A percentile compares a stretch with the other conserved stretches of the same genome.
These are phyloP conservation scores for Brachionus sp. DNA, from an alignment of 1,140 invertebrate species.

Conservation along the genomic window DNA sequence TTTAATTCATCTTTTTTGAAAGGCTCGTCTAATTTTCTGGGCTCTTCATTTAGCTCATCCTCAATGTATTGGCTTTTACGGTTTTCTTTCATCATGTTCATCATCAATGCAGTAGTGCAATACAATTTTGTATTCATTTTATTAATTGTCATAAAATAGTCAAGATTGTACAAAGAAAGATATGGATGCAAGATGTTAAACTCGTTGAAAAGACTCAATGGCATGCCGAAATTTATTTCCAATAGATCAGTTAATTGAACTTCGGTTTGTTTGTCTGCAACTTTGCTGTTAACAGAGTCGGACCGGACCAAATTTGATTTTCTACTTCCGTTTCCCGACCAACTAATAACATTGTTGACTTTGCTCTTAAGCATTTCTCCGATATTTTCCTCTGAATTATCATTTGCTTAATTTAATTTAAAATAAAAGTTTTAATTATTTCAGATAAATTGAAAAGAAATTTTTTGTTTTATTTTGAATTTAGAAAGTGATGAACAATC, in stretches of 20 bases:
- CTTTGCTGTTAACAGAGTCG: neutral
- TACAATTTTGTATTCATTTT: slow-evolving; percentile 43
- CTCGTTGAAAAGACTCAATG: slow-evolving; percentile 57
- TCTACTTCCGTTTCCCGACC: neutral
- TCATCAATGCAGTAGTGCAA: slow-evolving; percentile 43
- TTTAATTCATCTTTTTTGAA: neutral
- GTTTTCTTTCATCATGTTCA: slow-evolving; percentile 44
- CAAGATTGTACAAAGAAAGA: slow-evolving; percentile 87
- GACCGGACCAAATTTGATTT: neutral
- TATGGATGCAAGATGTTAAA: slow-evolving; percentile 93
- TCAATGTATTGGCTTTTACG: neutral
- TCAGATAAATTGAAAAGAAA: too few relatives aligned
- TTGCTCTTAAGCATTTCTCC: slow-evolving; percentile 33
- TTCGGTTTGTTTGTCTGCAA: neutral
- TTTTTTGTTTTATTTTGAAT: too few relatives aligned
- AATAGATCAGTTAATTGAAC: slow-evolving; percentile 15
- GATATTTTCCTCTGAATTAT: neutral
- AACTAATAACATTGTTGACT: slow-evolving; percentile 22
- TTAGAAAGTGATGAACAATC: too few relatives aligned
- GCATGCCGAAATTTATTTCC: slow-evolving; percentile 44
- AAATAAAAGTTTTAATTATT: too few relatives aligned
- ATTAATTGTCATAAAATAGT: slow-evolving; percentile 65
- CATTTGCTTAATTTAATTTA: too few relatives aligned
- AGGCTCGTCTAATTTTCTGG: neutral
- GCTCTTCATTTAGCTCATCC: neutral